Conservation (phyloP, 2,888 invertebrate species). For the Amphimallon solstitiale region DNA sequence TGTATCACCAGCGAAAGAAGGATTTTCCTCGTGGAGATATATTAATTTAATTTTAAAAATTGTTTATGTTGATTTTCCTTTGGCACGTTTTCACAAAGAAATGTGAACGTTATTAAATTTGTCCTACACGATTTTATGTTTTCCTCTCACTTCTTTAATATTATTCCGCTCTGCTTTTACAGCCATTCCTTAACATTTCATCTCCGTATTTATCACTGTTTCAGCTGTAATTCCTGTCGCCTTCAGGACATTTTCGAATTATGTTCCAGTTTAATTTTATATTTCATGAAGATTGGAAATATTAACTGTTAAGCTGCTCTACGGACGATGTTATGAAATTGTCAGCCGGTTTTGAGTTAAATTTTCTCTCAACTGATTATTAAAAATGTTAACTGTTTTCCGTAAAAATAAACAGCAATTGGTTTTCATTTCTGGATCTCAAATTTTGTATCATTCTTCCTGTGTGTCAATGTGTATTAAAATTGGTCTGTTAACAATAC, state of each 20-base stretch:
- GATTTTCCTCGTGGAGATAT: not conserved
- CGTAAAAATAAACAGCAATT: too few species aligned
- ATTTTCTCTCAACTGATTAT: too few species aligned
- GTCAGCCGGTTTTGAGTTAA: not conserved
- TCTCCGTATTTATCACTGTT: constrained; percentile 3
- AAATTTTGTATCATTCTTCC: too few species aligned
- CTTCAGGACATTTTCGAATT: constrained; percentile 12
- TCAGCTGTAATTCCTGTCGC: not conserved
- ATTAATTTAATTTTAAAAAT: constrained; percentile 2
- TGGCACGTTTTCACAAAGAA: not conserved
- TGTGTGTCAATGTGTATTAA: too few species aligned
- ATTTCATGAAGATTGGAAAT: not conserved
- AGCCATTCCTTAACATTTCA: not conserved
- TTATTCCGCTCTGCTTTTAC: not conserved
- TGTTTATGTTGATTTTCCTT: constrained; percentile 12
- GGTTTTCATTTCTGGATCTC: too few species aligned
- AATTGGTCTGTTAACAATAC: too few species aligned
- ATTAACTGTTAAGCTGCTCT: not conserved
- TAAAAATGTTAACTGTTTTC: too few species aligned
- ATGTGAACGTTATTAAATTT: constrained; percentile 8
- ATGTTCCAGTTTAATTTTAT: constrained; percentile 12
- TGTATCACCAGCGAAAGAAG: not conserved
- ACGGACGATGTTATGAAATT: not conserved
- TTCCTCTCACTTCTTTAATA: not conserved
- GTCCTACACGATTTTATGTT: not conserved